Percentiles rank a stretch among this genome's conserved stretches.
These are phyloP conservation scores for Circaetus gallicus DNA, from an alignment of 2,113 vertebrate genomes.

Conservation along the genomic window DNA sequence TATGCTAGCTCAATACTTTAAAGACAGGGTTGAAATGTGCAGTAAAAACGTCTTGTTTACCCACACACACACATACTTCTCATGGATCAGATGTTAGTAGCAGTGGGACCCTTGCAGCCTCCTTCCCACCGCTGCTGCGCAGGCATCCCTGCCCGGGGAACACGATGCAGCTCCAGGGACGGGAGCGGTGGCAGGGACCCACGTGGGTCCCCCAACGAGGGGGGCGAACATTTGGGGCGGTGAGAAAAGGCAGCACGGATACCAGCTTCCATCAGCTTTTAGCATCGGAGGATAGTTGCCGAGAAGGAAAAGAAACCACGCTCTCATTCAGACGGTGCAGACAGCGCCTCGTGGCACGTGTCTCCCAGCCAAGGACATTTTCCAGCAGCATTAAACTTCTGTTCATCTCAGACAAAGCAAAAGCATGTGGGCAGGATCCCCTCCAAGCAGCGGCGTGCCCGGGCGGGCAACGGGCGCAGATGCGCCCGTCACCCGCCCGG, in stretches of 20 bases:
- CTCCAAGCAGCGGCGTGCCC: not conserved
- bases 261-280: not conserved
- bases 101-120: not conserved
- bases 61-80: not conserved
- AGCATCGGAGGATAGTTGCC: accelerated
- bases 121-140: not conserved
- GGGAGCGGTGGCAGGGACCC: not conserved
- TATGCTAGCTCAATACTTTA: not conserved
- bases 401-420: no score
- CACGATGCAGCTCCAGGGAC: not conserved
- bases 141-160: not conserved
- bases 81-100: not conserved
- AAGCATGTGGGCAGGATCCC: not conserved
- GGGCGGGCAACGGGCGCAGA: not conserved
- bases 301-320: not conserved
- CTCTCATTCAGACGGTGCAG: accelerated
- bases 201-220: not conserved
- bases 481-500: no score
- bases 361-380: accelerated
- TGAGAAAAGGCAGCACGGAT: not conserved
- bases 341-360: accelerated
- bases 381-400: not conserved
- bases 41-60: not conserved
- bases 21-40: not conserved
- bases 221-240: not conserved